Base-by-base conservation (phyloP, 2,797 vertebrate species). In the Sebastiscus albofasciatus region DNA sequence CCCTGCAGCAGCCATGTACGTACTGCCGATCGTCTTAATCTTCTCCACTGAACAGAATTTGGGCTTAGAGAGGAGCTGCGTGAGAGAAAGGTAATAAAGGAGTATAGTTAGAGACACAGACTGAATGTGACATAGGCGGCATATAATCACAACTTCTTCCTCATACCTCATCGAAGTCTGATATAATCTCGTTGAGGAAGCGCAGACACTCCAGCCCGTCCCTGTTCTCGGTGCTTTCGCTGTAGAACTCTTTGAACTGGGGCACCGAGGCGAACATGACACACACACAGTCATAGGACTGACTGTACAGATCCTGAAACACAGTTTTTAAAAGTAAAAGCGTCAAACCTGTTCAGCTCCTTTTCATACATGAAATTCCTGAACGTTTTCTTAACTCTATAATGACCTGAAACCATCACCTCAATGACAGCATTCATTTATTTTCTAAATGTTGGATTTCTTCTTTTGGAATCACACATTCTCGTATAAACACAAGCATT, bases 11-110 rank as follows among this genome's bases (percentile, higher is more conserved):
- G 97, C 97, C 97, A 98, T 98, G 93, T 98, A 98, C 0, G 97
- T 97, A 75, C 97, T 98, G 78, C 97, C 96, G 0, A 98, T 97
- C 13, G 97, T 98, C 93, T 98, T 98, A 20, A 98, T 98, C 91
- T 98, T 98, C 89, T 97, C 97, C 49, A 98, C 96, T 0, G 95
- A 95, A 2, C 94, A 96, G 90, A 98, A 98, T 78, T 98, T 98
- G 26, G 97, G 97, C 73, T 98, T 97, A 7, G 90, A 94, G 8
- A 96, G 92, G 29, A 98, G 94, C 97, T 98, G 92, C 55, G 27
- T 2, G 26, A 34, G 8, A 79, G 1, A 66, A 2, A 12, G 0
- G 11, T 8, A 8, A 16, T 20, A 33, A 0, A 9, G 26, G 4
- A n/a, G 0, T 6, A 22, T 2, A 59, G 11, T 77, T 1, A 69